A percentile compares a stretch with the other conserved stretches of the same genome.
Evolutionary conservation across 2,113 vertebrate species (phyloP).

Genomic region (Hypomesus transpacificus): DNA sequence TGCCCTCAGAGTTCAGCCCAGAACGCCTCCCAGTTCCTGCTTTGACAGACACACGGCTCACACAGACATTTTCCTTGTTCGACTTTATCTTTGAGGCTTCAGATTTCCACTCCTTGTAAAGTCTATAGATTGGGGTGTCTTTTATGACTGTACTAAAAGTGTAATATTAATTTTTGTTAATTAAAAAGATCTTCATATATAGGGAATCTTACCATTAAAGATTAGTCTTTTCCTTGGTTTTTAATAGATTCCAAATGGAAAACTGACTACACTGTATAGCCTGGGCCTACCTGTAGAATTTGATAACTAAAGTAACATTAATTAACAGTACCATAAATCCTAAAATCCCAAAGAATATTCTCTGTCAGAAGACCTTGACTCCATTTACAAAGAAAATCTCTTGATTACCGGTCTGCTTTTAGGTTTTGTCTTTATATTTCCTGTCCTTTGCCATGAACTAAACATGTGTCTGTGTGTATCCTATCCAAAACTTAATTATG

Average conservation of each 20-base stretch:
- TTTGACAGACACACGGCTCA: constrained; percentile 69
- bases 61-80: constrained; percentile 70
- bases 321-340: no score
- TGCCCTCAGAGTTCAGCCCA: constrained; percentile 67
- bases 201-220: background rate
- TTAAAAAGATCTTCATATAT: background rate
- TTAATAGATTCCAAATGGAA: no score
- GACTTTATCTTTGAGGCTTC: constrained; percentile 48
- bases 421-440: constrained; percentile 43
- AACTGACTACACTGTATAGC: no score
- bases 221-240: background rate
- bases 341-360: no score
- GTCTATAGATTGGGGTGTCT: constrained; percentile 29
- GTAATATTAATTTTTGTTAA: no score
- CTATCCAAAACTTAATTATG: constrained; percentile 58
- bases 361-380: no score
- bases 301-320: no score
- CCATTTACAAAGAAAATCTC: background rate
- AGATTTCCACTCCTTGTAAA: constrained; percentile 29
- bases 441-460: constrained; percentile 58
- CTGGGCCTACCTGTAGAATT: no score
- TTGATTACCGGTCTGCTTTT: constrained; percentile 32
- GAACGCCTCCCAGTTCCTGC: constrained; percentile 76
- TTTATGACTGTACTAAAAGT: constrained; percentile 13
- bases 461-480: constrained; percentile 47